These are phyloP conservation scores for Sebastes ruberrimus DNA, from an alignment of 2,797 vertebrate species.

Conservation along the genomic window DNA sequence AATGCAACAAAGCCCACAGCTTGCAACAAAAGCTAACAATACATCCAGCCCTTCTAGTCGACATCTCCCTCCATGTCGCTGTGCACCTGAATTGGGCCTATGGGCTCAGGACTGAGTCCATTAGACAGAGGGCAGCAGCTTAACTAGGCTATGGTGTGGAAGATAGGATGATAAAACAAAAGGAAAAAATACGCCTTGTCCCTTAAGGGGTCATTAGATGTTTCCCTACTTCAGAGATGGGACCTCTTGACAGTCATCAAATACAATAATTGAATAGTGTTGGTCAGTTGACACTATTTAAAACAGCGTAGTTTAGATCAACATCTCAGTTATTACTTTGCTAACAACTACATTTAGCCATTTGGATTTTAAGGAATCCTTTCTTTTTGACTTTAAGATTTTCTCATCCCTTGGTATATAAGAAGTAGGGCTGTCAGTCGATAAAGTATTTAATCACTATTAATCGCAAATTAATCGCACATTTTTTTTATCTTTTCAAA, in stretches of 20 bases:
- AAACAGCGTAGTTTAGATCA: background rate
- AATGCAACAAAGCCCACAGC: constrained; percentile 60
- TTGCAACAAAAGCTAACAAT: constrained; percentile 64
- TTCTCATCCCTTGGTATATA: too few species aligned
- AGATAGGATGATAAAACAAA: constrained; percentile 10
- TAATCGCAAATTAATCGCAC: too few species aligned
- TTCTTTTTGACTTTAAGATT: background rate
- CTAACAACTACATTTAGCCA: background rate
- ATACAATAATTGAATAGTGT: constrained; percentile 36
- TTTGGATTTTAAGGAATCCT: background rate
- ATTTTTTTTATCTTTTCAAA: too few species aligned
- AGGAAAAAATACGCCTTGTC: background rate
- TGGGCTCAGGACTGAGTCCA: constrained; percentile 35
- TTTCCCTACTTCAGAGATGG: constrained; percentile 28
- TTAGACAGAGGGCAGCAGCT: constrained; percentile 35
- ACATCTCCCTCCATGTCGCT: constrained; percentile 17
- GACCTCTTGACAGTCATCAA: constrained; percentile 35
- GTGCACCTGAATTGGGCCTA: constrained; percentile 36
- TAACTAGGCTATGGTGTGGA: constrained; percentile 44
- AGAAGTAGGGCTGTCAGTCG: too few species aligned
- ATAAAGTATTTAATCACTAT: too few species aligned
- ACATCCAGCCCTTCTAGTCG: constrained; percentile 26
- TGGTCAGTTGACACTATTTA: background rate
- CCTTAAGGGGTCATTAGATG: constrained; percentile 61
- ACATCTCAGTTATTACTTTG: background rate